Evolutionary conservation across 2,113 vertebrate species (phyloP).

Genomic region (Mobula hypostoma): DNA sequence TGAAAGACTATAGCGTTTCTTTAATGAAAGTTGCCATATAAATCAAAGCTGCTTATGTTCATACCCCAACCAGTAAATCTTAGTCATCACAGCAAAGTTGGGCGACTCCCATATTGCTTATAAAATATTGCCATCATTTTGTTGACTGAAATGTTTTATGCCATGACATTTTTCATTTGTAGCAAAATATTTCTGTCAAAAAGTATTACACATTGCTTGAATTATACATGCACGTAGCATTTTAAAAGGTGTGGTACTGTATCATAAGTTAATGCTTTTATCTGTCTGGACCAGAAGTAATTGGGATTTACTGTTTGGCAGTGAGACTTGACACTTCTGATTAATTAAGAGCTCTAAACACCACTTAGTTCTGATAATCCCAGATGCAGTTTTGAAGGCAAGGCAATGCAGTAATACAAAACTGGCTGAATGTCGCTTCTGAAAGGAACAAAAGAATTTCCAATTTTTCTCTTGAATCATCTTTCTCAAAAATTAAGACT

Average conservation of each 20-base stretch:
- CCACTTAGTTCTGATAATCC: not conserved
- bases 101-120: not conserved
- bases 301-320: not conserved
- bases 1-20: not conserved
- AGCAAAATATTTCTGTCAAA: not conserved
- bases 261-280: not conserved
- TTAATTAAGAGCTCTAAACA: not conserved
- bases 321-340: not conserved
- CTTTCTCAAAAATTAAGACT: not conserved
- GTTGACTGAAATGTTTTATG: not conserved
- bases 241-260: constrained; percentile 2
- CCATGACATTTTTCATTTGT: not conserved
- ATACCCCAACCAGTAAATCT: not conserved
- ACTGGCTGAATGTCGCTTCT: not conserved
- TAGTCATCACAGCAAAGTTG: not conserved
- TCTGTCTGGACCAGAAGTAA: not conserved
- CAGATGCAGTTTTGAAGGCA: not conserved
- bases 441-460: not conserved
- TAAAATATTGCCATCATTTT: not conserved
- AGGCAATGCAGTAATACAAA: not conserved
- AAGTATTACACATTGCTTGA: not conserved
- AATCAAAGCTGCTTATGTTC: not conserved
- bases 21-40: not conserved
- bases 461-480: not conserved
- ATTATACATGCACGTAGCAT: not conserved